Base-by-base conservation (phyloP, 2,888 invertebrate genomes). In the Netelia inedita region DNA sequence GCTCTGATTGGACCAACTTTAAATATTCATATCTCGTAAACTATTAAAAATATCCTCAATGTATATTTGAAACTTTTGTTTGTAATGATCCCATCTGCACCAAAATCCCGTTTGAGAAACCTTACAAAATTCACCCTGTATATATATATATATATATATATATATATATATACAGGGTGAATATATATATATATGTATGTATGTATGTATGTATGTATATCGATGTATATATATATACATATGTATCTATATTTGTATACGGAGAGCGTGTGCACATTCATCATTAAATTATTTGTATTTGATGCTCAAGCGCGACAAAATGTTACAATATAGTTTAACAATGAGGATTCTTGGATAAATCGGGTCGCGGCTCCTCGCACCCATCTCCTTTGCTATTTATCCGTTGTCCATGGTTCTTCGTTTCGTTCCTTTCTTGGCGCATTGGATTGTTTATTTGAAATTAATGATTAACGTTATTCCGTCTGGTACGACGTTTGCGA, bases 401-500 rank as follows among this genome's bases (percentile, higher is more conserved):
- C 8, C 43, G 11, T 68, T 66, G 9, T 10, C 19, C 59, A 16
- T 57, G 68, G 6, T 68, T 21, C 5, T 43, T 61, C 23, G 2
- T 10, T n/a, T 35, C 35, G 35, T 11, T 46, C 14, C 14, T 11
- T 59, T 8, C 71, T 21, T 78, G 2, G 53, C 63, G 69, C 50
- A 23, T 43, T 55, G 14, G 16, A 63, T 66, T 35, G 35, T 66
- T 19, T 21, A 19, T 53, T 53, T 53, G n/a, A 21, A 65, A 76
- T 90, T 88, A 93, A 74, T 93, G 92, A 86, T 89, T 87, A 59
- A 89, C 80, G 63, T 93, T 92, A 76, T 92, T 92, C 76, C 92
- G 89, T 86, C 93, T 89, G 21, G 92, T 92, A 5, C 93, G 91
- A 82, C 93, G 89, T 76, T 92, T 92, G 28, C 91, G 94, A 89